These are phyloP conservation scores for Emberiza fucata DNA, from an alignment of 2,113 vertebrate genomes.

Conservation along the genomic window DNA sequence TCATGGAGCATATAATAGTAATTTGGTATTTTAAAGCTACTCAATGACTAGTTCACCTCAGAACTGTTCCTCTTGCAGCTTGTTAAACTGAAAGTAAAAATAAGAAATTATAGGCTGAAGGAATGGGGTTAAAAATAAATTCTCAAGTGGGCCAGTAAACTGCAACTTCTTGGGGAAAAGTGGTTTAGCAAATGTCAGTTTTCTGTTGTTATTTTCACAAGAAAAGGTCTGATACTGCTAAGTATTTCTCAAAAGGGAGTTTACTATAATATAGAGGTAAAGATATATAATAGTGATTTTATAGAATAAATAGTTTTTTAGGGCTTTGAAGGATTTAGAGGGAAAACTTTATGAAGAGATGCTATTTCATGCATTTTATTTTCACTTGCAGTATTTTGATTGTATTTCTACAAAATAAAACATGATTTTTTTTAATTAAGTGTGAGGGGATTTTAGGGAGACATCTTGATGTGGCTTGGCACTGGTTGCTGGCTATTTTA, in stretches of 20 bases:
- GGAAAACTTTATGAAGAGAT: not conserved
- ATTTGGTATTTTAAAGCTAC: constrained; percentile 34
- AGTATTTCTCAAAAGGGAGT: not conserved
- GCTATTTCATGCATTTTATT: not conserved
- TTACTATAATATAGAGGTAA: not conserved
- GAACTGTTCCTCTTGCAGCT: not conserved
- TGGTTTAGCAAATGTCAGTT: not conserved
- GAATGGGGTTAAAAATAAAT: constrained; percentile 36
- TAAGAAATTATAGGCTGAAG: constrained; percentile 44
- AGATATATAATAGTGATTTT: not conserved
- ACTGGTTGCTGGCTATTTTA: not conserved
- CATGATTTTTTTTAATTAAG: not conserved
- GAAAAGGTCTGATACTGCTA: not conserved
- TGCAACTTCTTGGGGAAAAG: not conserved
- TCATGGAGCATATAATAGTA: constrained; percentile 11
- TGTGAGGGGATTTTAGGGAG: not conserved
- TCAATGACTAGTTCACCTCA: constrained; percentile 9
- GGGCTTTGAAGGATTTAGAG: not conserved
- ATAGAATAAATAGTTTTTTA: not conserved
- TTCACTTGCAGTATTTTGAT: not conserved
- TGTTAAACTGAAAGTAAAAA: constrained; percentile 6
- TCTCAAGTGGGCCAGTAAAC: not conserved
- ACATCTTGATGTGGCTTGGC: not conserved
- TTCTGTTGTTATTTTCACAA: not conserved
- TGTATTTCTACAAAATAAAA: not conserved